phyloP scores from a whole-genome alignment of 2,113 vertebrate genomes.

The Delphinus delphis region DNA sequence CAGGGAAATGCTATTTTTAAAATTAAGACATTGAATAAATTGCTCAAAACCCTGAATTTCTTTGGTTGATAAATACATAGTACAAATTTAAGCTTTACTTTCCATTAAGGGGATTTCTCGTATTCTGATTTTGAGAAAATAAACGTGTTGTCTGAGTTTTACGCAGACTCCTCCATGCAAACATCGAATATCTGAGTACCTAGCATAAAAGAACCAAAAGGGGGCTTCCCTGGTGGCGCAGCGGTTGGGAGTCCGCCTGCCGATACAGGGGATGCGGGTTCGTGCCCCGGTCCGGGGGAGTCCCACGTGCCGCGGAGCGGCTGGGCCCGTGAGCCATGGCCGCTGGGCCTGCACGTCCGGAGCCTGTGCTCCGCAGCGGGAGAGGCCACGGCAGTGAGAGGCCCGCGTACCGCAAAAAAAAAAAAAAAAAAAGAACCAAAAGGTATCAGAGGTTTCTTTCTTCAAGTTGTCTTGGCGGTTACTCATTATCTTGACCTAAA shows the following conservation, averaged over 20 bases:
- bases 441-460: not conserved
- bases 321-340: too few relatives aligned
- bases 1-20: not conserved
- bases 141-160: not conserved
- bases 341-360: too few relatives aligned
- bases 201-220: not conserved
- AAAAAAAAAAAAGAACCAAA: not conserved
- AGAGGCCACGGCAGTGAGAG: too few relatives aligned
- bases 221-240: too few relatives aligned
- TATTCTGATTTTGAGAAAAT: slow-evolving; percentile 45
- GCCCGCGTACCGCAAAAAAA: too few relatives aligned
- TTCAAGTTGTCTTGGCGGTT: not conserved
- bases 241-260: too few relatives aligned
- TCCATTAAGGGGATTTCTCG: not conserved
- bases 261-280: too few relatives aligned
- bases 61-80: not conserved
- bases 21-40: slow-evolving; percentile 7
- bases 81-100: not conserved
- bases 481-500: not conserved
- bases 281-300: too few relatives aligned
- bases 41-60: not conserved
- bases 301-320: too few relatives aligned
- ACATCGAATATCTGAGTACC: not conserved
- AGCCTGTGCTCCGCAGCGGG: too few relatives aligned
- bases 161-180: not conserved